phyloP scores from a whole-genome alignment of 2,113 vertebrate species.

The Misgurnus mizolepis region DNA sequence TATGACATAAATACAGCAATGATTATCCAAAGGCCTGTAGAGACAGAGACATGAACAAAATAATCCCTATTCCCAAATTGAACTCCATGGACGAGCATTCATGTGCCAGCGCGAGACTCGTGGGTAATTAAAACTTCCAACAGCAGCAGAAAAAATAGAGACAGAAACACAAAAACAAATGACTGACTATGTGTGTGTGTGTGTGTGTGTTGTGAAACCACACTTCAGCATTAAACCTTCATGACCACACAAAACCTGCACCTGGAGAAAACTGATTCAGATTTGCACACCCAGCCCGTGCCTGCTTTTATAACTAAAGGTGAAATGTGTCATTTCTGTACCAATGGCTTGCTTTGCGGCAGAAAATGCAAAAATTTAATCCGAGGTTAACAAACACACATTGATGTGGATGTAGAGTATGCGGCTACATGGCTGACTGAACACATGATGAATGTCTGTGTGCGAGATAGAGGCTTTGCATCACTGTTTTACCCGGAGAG shows the following conservation, averaged over 20 bases:
- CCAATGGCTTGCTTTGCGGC: too few relatives aligned
- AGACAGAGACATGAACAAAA: not conserved
- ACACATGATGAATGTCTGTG: not conserved
- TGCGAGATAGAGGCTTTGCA: not conserved
- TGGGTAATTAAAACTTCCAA: not conserved
- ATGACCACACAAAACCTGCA: not conserved
- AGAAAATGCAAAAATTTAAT: not conserved
- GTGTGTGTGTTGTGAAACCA: not conserved
- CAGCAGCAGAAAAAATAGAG: not conserved
- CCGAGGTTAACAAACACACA: not conserved
- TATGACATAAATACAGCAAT: not conserved
- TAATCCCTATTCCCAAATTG: conserved; percentile 15
- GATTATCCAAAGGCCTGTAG: not conserved
- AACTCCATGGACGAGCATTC: not conserved
- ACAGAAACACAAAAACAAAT: conserved; percentile 2
- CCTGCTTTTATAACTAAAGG: too few relatives aligned
- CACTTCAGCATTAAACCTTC: not conserved
- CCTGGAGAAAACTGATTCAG: too few relatives aligned
- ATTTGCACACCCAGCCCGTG: too few relatives aligned
- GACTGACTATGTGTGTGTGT: not conserved
- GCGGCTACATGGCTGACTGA: not conserved
- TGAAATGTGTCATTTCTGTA: too few relatives aligned
- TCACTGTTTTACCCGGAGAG: not conserved
- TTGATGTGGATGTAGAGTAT: not conserved
- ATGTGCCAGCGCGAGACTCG: not conserved